Base-by-base conservation (phyloP, 2,113 vertebrate species). In the Hippocampus barbouri region DNA sequence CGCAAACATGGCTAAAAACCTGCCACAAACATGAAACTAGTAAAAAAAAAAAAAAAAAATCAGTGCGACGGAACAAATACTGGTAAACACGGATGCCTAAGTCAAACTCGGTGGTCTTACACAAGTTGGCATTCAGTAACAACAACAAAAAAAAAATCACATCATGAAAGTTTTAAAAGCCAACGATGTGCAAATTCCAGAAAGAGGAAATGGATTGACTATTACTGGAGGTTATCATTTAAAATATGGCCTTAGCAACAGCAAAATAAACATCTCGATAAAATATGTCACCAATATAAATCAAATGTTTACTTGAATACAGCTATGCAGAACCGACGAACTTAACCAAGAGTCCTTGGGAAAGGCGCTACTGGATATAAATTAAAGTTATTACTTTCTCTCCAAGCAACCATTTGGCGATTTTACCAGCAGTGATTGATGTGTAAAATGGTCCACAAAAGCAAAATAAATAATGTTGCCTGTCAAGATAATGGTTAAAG, bases 361-460 rank as follows among this genome's bases (percentile, higher is more conserved):
- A 60, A 34, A 54, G 2, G 53, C 2, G 59, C 27, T 30, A 60
- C 34, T 38, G 34, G 34, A 38, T 18, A 61, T 18, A 16, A 18
- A 61, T 34, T 23, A 15, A 59, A 59, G 11, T 15, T 20, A 54
- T n/a, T 56, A 56, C 21, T n/a, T 56, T 21, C 21, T 10, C 9
- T 0, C 16, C 59, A 27, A 61, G 59, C 34, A 16, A 38, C 34
- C 27, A 61, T 34, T 2, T 10, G 59, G 66, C 76, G 73, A 75
- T 72, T 69, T 76, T 71, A 73, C 64, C 74, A 82, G 77, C 83
- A 82, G 65, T 71, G 34, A 66, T 67, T 56, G 66, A 40, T 3
- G 27, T 63, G 25, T 27, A 64, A 65, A 41, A 51, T 2, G 43
- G 54, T 18, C 7, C 25, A 68, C 12, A 11, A 25, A 54, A 20